Conservation (phyloP, 2,113 vertebrate genomes). For the Megaceryle maxima region DNA sequence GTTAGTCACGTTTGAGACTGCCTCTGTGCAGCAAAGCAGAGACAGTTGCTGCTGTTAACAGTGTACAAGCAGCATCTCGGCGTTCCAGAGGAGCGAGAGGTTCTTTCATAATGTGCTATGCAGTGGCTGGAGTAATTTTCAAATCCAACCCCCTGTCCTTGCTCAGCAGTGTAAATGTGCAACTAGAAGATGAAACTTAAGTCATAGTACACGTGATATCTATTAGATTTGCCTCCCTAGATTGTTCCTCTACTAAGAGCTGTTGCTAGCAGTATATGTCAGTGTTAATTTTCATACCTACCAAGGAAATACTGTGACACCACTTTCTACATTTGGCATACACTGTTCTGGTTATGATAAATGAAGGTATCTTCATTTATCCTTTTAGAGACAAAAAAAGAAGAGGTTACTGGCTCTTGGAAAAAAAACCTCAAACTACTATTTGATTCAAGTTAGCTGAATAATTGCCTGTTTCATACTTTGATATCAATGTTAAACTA, state of each 20-base stretch:
- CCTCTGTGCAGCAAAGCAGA: neutral
- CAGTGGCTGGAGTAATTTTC: neutral
- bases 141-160: neutral
- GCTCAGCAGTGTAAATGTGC: neutral
- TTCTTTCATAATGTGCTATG: neutral
- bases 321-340: neutral
- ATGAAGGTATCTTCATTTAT: neutral
- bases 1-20: neutral
- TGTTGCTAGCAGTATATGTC: neutral
- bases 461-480: neutral
- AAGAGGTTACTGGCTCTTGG: neutral
- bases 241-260: neutral
- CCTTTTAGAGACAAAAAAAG: neutral
- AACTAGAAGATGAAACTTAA: neutral
- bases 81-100: neutral
- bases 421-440: rapidly evolving
- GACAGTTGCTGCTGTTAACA: neutral
- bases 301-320: neutral
- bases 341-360: neutral
- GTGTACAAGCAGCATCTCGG: rapidly evolving
- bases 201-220: neutral
- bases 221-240: neutral
- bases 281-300: neutral
- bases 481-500: neutral
- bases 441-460: neutral